Evolutionary conservation across 2,888 invertebrate genomes (phyloP).

Genomic region (Argyresthia goedartella): DNA sequence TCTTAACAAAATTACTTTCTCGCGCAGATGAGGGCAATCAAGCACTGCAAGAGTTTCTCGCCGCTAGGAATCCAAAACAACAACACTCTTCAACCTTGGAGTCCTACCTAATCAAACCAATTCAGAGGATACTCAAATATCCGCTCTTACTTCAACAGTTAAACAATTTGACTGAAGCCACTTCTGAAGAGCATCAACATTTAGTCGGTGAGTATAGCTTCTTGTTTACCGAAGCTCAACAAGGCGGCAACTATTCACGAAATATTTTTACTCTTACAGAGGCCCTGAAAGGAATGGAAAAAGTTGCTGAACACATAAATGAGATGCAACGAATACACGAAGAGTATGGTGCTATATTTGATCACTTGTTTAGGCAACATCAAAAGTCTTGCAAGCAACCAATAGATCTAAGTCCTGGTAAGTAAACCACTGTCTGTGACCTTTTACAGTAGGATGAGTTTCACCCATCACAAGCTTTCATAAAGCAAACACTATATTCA

Average conservation of each 20-base stretch:
- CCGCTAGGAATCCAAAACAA: constrained; percentile 94
- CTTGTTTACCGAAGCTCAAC: neutral
- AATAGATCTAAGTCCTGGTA: constrained; percentile 92
- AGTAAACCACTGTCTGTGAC: constrained; percentile 9
- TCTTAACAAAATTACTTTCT: no score
- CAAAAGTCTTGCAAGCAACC: constrained; percentile 95
- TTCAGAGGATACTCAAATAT: constrained; percentile 98
- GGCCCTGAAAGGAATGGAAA: constrained; percentile 97
- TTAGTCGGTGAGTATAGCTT: constrained; percentile 78
- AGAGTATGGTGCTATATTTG: constrained; percentile 98
- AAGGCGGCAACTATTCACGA: neutral
- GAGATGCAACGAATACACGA: constrained; percentile 99
- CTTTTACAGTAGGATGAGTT: no score
- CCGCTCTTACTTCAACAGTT: constrained; percentile 95
- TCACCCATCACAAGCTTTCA: no score
- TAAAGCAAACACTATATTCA: no score
- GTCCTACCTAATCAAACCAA: constrained; percentile 98
- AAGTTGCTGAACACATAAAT: constrained; percentile 98
- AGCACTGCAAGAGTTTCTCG: constrained; percentile 94
- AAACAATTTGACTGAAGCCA: constrained; percentile 91
- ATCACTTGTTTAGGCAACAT: constrained; percentile 95
- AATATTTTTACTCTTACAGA: constrained; percentile 68
- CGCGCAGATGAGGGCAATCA: constrained; percentile 92
- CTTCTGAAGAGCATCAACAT: constrained; percentile 94
- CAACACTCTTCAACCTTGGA: constrained; percentile 97